phyloP scores from a whole-genome alignment of 2,113 vertebrate species.

The Mixornis gularis region DNA sequence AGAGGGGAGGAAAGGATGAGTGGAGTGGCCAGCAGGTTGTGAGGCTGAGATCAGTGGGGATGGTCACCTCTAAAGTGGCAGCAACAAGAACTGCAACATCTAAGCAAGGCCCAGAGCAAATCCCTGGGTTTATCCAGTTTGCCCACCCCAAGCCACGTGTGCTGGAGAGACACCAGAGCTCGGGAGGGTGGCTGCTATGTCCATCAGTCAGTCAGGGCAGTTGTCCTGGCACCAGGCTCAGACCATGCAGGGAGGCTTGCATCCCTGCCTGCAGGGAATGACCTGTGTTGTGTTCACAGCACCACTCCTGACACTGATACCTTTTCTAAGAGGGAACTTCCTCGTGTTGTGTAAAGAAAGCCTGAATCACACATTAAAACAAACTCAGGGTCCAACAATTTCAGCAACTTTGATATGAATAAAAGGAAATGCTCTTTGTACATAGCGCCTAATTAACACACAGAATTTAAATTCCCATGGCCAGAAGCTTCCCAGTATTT shows the following conservation, averaged over 20 bases:
- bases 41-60: neutral
- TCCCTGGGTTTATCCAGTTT: neutral
- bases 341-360: neutral
- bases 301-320: rapidly evolving
- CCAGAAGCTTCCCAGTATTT: neutral
- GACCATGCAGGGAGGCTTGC: rapidly evolving
- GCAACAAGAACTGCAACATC: neutral
- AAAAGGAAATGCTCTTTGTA: neutral
- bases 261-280: neutral
- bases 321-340: neutral
- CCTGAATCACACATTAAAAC: neutral
- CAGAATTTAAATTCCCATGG: neutral
- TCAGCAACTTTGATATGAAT: neutral
- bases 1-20: neutral
- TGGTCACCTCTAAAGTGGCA: rapidly evolving
- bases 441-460: neutral
- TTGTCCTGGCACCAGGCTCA: rapidly evolving
- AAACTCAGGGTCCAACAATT: neutral
- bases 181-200: rapidly evolving
- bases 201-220: neutral
- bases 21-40: neutral
- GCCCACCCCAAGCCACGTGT: rapidly evolving
- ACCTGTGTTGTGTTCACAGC: neutral
- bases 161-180: neutral
- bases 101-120: neutral